These are phyloP conservation scores for Drosophila hamatofila DNA, from an alignment of 2,888 invertebrate species.

Conservation along the genomic window DNA sequence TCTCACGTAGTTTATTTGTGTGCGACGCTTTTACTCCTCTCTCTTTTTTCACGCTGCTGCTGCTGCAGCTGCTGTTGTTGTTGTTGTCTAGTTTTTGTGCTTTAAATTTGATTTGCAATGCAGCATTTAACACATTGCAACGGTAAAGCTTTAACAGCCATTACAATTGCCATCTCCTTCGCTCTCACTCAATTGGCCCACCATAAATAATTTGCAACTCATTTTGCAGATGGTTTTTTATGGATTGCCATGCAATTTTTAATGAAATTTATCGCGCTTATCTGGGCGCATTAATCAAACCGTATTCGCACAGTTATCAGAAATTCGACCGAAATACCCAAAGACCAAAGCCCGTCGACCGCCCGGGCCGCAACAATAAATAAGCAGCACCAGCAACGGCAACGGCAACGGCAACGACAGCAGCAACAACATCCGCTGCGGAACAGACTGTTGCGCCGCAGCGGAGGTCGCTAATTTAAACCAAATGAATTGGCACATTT, in stretches of 20 bases:
- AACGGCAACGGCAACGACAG: conserved; percentile 24
- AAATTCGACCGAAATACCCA: conserved; percentile 9
- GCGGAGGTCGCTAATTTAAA: conserved; percentile 84
- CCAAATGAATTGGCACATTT: conserved; percentile 85
- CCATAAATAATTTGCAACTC: conserved; percentile 80
- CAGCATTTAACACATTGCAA: conserved; percentile 49
- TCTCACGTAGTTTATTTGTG: conserved; percentile 44
- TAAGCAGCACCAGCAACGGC: conserved; percentile 41
- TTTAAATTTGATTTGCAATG: conserved; percentile 73
- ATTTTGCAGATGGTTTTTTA: conserved; percentile 80
- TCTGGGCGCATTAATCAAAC: conserved; percentile 83
- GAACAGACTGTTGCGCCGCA: conserved; percentile 74
- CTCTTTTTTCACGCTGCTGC: conserved; percentile 28
- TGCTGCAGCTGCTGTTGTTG: conserved; percentile 23
- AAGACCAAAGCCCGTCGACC: conserved; percentile 18
- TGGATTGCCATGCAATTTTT: conserved; percentile 81
- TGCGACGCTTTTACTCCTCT: conserved; percentile 22
- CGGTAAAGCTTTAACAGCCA: conserved; percentile 28
- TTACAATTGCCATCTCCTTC: conserved; percentile 1
- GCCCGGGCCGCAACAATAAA: conserved; percentile 58
- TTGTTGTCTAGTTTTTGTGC: conserved; percentile 29
- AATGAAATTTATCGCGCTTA: conserved; percentile 83
- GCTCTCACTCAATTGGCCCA: neutral
- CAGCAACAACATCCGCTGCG: conserved; percentile 45
- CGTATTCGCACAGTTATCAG: conserved; percentile 59